Evolutionary conservation across 2,888 invertebrate genomes (phyloP).

Genomic region (Neoaliturus tenellus): DNA sequence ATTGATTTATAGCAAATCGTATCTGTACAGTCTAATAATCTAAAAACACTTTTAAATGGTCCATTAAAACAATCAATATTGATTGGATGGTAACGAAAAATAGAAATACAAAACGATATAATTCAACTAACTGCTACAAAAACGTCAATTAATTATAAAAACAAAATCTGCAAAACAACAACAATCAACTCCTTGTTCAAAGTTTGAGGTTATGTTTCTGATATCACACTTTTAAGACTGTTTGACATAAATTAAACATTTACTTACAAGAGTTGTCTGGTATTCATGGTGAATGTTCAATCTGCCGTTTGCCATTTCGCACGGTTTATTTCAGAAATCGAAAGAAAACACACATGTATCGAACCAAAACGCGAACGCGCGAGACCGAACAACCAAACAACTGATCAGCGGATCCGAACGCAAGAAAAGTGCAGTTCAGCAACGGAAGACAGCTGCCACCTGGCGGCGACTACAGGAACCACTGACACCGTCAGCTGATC

Average conservation of each 20-base stretch:
- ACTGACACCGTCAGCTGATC: background rate
- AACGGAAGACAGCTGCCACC: conserved; percentile 37
- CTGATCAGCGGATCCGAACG: conserved; percentile 8
- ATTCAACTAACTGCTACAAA: too few relatives aligned
- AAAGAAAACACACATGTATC: conserved; percentile 4
- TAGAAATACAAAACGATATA: too few relatives aligned
- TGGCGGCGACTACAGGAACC: conserved; percentile 12
- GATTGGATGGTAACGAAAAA: too few relatives aligned
- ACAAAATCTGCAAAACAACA: background rate
- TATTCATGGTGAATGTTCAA: conserved; percentile 39
- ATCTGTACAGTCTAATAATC: too few relatives aligned
- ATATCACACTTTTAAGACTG: background rate
- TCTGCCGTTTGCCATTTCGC: conserved; percentile 1
- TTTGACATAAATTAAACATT: background rate
- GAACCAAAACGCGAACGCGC: background rate
- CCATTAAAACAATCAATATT: too few relatives aligned
- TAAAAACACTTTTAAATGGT: too few relatives aligned
- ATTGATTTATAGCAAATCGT: too few relatives aligned
- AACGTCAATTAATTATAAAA: too few relatives aligned
- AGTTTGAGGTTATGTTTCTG: conserved; percentile 14
- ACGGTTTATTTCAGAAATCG: background rate
- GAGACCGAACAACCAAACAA: background rate
- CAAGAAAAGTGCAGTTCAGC: conserved; percentile 25
- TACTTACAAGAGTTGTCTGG: conserved; percentile 48
- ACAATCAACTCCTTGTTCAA: background rate